Percentiles rank a stretch among this genome's conserved stretches.
Evolutionary conservation across 2,113 vertebrate genomes (phyloP).

Genomic region (Amazona guildingii): DNA sequence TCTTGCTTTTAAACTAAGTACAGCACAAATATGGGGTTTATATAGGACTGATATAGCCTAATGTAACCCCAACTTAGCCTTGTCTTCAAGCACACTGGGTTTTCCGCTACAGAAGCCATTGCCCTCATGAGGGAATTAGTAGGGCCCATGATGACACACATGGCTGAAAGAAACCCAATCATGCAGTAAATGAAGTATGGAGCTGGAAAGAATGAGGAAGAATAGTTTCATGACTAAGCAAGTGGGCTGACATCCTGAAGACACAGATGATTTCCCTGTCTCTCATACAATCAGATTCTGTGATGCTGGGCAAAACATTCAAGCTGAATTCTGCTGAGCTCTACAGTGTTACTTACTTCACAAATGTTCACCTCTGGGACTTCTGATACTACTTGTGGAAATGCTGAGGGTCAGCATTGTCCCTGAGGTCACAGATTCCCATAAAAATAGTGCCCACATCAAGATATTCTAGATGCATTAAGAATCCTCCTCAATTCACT

Average conservation of each 20-base stretch:
- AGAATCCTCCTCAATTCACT: not conserved
- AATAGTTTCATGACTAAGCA: not conserved
- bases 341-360: not conserved
- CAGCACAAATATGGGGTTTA: accelerated
- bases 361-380: not conserved
- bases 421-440: not conserved
- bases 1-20: not conserved
- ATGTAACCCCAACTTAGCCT: not conserved
- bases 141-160: not conserved
- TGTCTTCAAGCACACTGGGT: not conserved
- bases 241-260: not conserved
- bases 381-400: not conserved
- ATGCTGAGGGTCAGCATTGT: not conserved
- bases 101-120: not conserved
- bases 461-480: not conserved
- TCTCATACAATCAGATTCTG: not conserved
- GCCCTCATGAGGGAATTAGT: not conserved
- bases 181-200: not conserved
- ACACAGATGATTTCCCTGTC: not conserved
- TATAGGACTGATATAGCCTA: not conserved
- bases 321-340: not conserved
- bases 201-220: not conserved
- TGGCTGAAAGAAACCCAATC: not conserved
- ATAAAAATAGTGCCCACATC: not conserved
- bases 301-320: not conserved